Evolutionary conservation across 2,888 invertebrate genomes (phyloP), one percentile per base, ranked within the genome.

Genomic region (Pheosia gnoma): DNA sequence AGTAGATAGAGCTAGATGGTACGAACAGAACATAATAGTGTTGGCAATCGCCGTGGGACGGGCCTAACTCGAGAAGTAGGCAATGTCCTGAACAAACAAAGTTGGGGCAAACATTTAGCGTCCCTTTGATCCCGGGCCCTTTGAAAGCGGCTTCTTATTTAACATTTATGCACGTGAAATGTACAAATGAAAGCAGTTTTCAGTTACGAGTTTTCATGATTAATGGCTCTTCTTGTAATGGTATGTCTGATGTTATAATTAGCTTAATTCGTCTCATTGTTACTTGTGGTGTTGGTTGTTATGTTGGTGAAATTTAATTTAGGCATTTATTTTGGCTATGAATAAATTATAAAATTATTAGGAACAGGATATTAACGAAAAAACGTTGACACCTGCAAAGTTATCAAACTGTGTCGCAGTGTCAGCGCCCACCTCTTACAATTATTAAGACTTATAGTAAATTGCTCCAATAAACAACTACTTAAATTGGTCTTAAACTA

Each of bases 71-170:
- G 11, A n/a, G 5, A 11, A 47, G 47, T 4, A 47, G 11, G 47
- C n/a, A n/a, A 25, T 11, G 47, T 61, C 73, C 73, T 70, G 65
- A 77, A 68, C 61, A 71, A 68, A 68, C 67, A 67, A 69, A 77
- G 65, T 72, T 72, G 60, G 55, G 47, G 60, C 68, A 70, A 75
- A 75, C 70, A 73, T 71, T 77, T 68, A 65, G 63, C 62, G 68
- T 63, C 73, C 63, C 69, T 73, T 68, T 77, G 71, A 75, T 63
- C 58, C 52, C 53, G 52, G 61, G 58, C 59, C 67, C 64, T 68
- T 65, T 57, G 59, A 65, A 65, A 11, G 64, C 43, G 55, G 59
- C 56, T 62, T 68, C 72, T 74, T 71, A 66, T 60, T 59, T 61
- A 56, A 61, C 66, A 64, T 67, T 61, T 58, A 59, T 43, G 9